Evolutionary conservation across 2,888 invertebrate species (phyloP).

Genomic region (Chalcosyrphus nemorum): DNA sequence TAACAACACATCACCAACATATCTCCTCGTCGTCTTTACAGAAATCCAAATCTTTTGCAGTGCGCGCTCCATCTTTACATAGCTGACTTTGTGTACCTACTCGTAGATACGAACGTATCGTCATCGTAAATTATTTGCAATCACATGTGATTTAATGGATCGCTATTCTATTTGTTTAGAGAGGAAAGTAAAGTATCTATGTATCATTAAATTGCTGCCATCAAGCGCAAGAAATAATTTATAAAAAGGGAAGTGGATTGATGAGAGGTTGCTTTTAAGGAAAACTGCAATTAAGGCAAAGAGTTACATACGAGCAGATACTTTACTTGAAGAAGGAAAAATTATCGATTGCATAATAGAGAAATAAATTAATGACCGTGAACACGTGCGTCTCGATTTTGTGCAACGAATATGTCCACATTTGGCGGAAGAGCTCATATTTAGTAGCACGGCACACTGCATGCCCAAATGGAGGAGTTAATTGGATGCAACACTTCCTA

Average conservation of each 20-base stretch:
- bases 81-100: neutral
- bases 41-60: slow-evolving; percentile 1
- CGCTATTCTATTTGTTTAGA: slow-evolving; percentile 53
- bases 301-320: slow-evolving; percentile 4
- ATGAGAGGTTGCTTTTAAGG: slow-evolving; percentile 14
- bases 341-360: neutral
- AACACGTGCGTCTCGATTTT: neutral
- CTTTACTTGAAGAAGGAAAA: no score
- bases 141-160: slow-evolving; percentile 68
- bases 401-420: neutral
- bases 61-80: no score
- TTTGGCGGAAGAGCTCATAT: neutral
- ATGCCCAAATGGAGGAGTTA: neutral
- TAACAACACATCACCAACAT: slow-evolving; percentile 50
- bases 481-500: neutral
- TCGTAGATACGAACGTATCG: neutral
- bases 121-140: slow-evolving; percentile 61
- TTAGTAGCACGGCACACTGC: no score
- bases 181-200: slow-evolving; percentile 22
- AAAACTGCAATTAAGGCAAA: neutral
- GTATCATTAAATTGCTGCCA: neutral
- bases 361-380: neutral
- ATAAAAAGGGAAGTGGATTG: slow-evolving; percentile 34
- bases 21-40: slow-evolving; percentile 1
- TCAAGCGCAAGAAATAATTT: no score